A percentile compares a stretch with the other conserved stretches of the same genome.
phyloP scores from a whole-genome alignment of 2,113 vertebrate species.

The Festucalex cinctus region DNA sequence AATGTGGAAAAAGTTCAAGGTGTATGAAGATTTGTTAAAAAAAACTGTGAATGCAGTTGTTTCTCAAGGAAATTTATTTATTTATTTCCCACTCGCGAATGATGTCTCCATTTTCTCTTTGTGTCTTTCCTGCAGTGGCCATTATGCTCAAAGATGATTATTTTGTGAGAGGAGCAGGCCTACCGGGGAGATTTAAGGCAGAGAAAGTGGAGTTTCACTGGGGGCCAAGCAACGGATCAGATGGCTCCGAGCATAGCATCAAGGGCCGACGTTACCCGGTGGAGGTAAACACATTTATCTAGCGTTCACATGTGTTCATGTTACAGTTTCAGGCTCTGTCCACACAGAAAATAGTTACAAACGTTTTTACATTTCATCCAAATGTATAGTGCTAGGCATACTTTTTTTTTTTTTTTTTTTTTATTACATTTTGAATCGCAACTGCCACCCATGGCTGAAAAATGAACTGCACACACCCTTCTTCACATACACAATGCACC shows the following conservation, averaged over 20 bases:
- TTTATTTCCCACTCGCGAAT: neutral
- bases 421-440: no score
- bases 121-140: constrained; percentile 76
- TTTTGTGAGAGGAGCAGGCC: constrained; percentile 87
- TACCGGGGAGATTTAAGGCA: constrained; percentile 91
- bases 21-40: no score
- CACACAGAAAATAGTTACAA: no score
- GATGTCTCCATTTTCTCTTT: constrained; percentile 5
- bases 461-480: no score
- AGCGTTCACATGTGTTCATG: neutral
- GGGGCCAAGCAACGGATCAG: constrained; percentile 91
- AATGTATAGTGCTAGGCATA: no score
- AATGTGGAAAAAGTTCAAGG: no score
- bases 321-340: neutral
- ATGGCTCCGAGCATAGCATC: constrained; percentile 93
- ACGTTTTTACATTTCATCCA: no score
- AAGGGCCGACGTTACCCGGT: constrained; percentile 86
- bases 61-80: no score
- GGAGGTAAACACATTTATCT: constrained; percentile 78
- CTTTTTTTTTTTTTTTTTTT: no score
- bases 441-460: no score
- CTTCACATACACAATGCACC: no score
- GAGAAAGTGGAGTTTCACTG: constrained; percentile 98
- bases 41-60: neutral
- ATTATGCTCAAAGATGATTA: constrained; percentile 95